These are phyloP conservation scores for Cottoperca gobio DNA, from an alignment of 2,797 vertebrate species.

Conservation along the genomic window DNA sequence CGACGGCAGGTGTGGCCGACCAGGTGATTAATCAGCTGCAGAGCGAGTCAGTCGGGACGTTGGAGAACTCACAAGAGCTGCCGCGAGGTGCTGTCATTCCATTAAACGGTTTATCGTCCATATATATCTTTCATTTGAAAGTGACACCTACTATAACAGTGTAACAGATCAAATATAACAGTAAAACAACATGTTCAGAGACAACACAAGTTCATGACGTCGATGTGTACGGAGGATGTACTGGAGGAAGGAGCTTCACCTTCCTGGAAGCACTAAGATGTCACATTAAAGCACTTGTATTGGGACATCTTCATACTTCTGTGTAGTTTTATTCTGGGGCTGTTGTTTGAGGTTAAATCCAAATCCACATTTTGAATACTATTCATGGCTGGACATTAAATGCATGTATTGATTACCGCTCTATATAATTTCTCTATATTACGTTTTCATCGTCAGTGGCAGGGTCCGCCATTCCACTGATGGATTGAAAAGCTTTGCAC, in stretches of 20 bases:
- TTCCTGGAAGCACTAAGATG: background rate
- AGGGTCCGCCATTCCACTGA: background rate
- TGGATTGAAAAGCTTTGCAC: background rate
- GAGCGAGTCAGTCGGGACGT: background rate
- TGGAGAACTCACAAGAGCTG: background rate
- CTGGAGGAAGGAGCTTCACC: too few relatives aligned
- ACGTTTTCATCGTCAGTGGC: background rate
- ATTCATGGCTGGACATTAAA: background rate
- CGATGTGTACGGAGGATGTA: background rate
- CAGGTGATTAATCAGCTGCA: constrained; percentile 26
- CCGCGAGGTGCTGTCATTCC: background rate
- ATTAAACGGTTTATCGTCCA: background rate
- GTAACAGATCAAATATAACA: background rate
- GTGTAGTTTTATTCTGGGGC: background rate
- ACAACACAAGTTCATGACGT: background rate
- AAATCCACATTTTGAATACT: background rate
- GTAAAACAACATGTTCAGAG: background rate
- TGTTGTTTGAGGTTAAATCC: background rate
- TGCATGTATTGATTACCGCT: too few relatives aligned
- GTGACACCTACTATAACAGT: background rate
- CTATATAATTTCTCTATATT: background rate
- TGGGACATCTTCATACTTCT: background rate
- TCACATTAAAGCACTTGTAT: background rate
- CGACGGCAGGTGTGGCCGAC: constrained; percentile 28
- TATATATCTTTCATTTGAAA: background rate